Evolutionary conservation across 2,888 invertebrate species (phyloP).

Genomic region (Panzeria rudis): DNA sequence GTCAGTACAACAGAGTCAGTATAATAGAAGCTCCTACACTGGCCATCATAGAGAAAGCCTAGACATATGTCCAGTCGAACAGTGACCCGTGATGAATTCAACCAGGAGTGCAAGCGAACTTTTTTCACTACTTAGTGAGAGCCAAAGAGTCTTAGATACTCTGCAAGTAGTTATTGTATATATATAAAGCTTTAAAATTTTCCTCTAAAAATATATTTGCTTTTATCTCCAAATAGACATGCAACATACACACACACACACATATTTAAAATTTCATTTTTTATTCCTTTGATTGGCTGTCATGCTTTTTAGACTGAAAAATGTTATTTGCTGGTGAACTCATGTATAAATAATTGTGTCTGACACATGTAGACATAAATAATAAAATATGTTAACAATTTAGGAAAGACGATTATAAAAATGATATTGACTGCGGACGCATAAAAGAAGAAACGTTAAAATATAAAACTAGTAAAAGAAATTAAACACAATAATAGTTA

Average conservation of each 20-base stretch:
- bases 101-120: too few species aligned
- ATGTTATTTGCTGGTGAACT: background rate
- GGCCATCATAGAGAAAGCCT: too few species aligned
- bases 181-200: background rate
- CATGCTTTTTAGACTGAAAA: conserved; percentile 6
- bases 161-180: too few species aligned
- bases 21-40: too few species aligned
- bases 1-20: too few species aligned
- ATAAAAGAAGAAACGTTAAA: background rate
- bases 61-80: too few species aligned
- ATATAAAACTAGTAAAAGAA: background rate
- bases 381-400: conserved; percentile 11
- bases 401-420: background rate
- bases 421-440: background rate
- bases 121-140: too few species aligned
- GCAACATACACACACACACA: background rate
- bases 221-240: background rate
- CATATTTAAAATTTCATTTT: background rate
- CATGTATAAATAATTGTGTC: conserved; percentile 33
- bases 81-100: too few species aligned
- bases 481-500: background rate
- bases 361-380: conserved; percentile 37
- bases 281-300: conserved; percentile 17
- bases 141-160: too few species aligned
- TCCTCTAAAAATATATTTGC: background rate